Conservation (phyloP, 1,140 invertebrate species). For the Cydia splendana region DNA sequence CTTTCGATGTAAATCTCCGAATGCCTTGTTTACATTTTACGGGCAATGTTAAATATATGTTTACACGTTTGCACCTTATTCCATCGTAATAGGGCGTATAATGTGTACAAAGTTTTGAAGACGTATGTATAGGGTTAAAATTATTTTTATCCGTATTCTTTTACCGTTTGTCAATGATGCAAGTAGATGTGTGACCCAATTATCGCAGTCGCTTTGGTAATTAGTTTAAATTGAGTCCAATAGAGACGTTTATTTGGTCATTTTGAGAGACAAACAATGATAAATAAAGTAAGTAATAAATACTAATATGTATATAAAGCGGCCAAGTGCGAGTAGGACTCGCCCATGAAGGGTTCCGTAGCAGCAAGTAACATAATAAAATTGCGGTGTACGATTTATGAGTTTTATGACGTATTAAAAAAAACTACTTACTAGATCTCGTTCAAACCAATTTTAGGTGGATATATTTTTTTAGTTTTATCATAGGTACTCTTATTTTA, state of each 20-base stretch:
- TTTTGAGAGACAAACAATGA: not conserved
- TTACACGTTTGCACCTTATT: not conserved
- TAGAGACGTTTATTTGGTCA: not conserved
- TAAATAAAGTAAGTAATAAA: not conserved
- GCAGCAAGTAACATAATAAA: too few relatives aligned
- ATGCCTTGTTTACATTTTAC: slow-evolving; percentile 7
- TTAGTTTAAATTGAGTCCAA: not conserved
- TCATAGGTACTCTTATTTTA: too few relatives aligned
- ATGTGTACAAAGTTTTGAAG: not conserved
- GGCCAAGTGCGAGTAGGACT: too few relatives aligned
- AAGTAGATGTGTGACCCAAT: not conserved
- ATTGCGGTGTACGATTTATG: too few relatives aligned
- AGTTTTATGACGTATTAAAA: too few relatives aligned
- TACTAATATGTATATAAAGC: too few relatives aligned
- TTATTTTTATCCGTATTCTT: not conserved
- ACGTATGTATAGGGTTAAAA: not conserved
- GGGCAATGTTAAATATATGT: not conserved
- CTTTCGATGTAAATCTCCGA: slow-evolving; percentile 29
- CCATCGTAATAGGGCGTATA: not conserved
- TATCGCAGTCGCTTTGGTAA: not conserved
- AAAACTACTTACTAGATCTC: too few relatives aligned
- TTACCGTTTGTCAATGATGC: not conserved
- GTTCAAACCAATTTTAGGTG: too few relatives aligned
- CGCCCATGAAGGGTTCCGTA: too few relatives aligned
- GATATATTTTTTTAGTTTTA: too few relatives aligned